Conservation (phyloP, 2,888 invertebrate genomes). For the Hermaeophaga mercurialis region DNA sequence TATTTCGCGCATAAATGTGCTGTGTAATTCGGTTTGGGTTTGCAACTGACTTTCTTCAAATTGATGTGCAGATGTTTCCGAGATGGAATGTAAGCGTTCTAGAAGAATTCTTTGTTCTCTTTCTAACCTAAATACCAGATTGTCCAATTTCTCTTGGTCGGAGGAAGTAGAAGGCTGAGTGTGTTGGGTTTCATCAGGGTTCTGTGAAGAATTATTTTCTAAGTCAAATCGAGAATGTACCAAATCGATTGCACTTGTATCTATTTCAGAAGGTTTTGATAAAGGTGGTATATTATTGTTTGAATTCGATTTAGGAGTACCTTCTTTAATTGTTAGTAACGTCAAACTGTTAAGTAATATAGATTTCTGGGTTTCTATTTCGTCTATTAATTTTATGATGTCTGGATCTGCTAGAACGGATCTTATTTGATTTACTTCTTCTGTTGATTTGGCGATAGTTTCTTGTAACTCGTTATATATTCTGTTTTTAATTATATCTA, state of each 20-base stretch:
- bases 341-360: conserved; percentile 38
- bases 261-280: conserved; percentile 3
- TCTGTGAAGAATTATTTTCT: not conserved
- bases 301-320: not conserved
- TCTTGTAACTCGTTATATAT: conserved; percentile 36
- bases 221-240: not conserved
- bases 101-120: conserved; percentile 31
- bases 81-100: conserved; percentile 30
- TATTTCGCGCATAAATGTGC: conserved; percentile 36
- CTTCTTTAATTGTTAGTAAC: conserved; percentile 27
- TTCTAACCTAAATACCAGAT: conserved; percentile 31
- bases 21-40: conserved; percentile 30
- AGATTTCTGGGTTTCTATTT: conserved; percentile 41
- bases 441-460: conserved; percentile 32
- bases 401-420: conserved; percentile 36
- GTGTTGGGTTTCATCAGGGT: no score
- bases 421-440: conserved; percentile 35
- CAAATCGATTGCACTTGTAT: not conserved
- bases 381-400: conserved; percentile 38
- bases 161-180: conserved; percentile 15
- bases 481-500: conserved; percentile 35
- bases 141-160: conserved; percentile 24
- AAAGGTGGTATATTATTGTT: not conserved
- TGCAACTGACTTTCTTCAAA: conserved; percentile 28
- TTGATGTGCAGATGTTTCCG: conserved; percentile 24